Evolutionary conservation across 2,797 vertebrate species (phyloP).

Genomic region (Intellagama lesueurii): DNA sequence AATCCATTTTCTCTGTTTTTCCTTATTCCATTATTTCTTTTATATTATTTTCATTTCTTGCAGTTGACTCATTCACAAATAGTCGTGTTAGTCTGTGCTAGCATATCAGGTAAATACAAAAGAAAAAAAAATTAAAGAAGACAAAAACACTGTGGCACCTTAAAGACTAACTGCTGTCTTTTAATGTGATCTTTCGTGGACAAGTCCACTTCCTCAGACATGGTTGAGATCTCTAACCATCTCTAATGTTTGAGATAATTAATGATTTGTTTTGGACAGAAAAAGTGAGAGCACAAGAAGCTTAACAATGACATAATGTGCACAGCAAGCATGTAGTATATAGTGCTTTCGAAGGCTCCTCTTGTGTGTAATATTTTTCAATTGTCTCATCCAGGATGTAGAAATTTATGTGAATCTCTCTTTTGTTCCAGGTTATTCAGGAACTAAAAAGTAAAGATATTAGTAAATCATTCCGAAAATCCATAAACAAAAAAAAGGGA

Average conservation of each 20-base stretch:
- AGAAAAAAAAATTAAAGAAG: too few species aligned
- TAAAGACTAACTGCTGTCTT: too few species aligned
- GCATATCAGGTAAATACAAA: too few species aligned
- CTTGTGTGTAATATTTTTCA: not conserved
- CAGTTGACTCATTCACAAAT: not conserved
- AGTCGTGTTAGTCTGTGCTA: too few species aligned
- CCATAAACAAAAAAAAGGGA: slow-evolving; percentile 89
- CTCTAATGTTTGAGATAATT: not conserved
- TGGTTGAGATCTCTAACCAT: too few species aligned
- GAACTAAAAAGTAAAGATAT: slow-evolving; percentile 94
- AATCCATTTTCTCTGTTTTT: not conserved
- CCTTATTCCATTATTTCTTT: not conserved
- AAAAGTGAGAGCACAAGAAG: not conserved
- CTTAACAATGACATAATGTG: not conserved
- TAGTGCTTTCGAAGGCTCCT: not conserved
- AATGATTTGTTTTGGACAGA: not conserved
- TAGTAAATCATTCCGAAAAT: slow-evolving; percentile 91
- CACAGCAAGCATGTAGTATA: not conserved
- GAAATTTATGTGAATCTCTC: slow-evolving; percentile 11
- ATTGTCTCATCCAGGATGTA: not conserved
- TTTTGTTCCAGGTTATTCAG: slow-evolving; percentile 80
- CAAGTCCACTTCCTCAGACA: too few species aligned
- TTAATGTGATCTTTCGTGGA: too few species aligned
- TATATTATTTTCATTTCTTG: not conserved
- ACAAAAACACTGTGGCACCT: not conserved